phyloP scores from a whole-genome alignment of 2,797 vertebrate genomes.

The Knipowitschia caucasica region DNA sequence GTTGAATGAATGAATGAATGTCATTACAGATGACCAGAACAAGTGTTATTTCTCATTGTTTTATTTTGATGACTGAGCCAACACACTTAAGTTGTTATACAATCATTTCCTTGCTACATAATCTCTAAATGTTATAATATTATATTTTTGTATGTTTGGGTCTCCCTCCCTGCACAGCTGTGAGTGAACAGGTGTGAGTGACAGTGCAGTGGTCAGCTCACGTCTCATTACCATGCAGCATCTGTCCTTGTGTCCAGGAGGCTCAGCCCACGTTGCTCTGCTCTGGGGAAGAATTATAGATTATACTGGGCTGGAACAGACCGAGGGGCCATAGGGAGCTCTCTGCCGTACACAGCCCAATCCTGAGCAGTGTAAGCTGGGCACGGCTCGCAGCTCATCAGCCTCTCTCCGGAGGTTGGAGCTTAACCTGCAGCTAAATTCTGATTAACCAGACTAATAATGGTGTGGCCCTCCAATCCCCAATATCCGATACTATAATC shows the following conservation, averaged over 20 bases:
- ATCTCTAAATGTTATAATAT: not conserved
- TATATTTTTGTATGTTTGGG: not conserved
- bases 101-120: not conserved
- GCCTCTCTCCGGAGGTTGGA: constrained; percentile 70
- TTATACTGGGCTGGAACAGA: constrained; percentile 67
- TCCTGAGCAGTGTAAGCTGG: constrained; percentile 80
- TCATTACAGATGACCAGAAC: too few species aligned
- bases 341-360: constrained; percentile 38
- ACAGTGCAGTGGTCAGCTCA: constrained; percentile 44
- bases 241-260: constrained; percentile 67
- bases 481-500: constrained; percentile 83
- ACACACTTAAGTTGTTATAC: too few species aligned
- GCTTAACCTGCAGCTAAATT: constrained; percentile 87
- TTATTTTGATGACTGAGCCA: too few species aligned
- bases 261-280: constrained; percentile 54
- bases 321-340: constrained; percentile 59
- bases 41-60: too few species aligned
- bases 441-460: constrained; percentile 99
- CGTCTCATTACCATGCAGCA: constrained; percentile 72
- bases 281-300: constrained; percentile 73
- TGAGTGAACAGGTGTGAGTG: constrained; percentile 54
- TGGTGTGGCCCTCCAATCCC: constrained; percentile 69
- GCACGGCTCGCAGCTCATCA: constrained; percentile 89
- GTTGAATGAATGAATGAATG: too few species aligned
- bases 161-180: constrained; percentile 34